phyloP scores from a whole-genome alignment of 2,113 vertebrate species.

The Lanius collurio region DNA sequence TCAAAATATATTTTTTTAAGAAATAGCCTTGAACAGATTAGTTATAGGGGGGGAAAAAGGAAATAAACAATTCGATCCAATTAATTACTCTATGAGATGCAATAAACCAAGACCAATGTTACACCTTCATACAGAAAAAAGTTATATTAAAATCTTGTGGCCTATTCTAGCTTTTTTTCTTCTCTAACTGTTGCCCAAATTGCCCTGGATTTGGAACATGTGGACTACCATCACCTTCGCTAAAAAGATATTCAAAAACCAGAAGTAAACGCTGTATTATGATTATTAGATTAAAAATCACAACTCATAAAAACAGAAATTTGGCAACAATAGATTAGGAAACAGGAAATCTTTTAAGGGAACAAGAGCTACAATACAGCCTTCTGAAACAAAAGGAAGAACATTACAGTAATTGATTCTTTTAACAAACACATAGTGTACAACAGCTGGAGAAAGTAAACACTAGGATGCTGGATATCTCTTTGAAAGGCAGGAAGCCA shows the following conservation, averaged over 20 bases:
- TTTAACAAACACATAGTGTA: background rate
- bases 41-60: rapidly evolving
- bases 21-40: background rate
- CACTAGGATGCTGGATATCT: background rate
- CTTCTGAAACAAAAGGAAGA: constrained; percentile 41
- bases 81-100: background rate
- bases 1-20: background rate
- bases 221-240: background rate
- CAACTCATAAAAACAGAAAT: background rate
- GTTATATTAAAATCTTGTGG: background rate
- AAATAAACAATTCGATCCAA: background rate
- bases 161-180: background rate
- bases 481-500: constrained; percentile 37
- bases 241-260: background rate
- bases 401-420: constrained; percentile 11
- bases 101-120: background rate
- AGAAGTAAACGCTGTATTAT: background rate
- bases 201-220: background rate
- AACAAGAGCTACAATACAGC: background rate
- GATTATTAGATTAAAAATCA: background rate
- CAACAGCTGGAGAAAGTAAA: constrained; percentile 46
- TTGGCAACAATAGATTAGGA: constrained; percentile 9
- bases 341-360: constrained; percentile 39
- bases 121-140: background rate
- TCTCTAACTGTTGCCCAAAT: background rate